phyloP scores from a whole-genome alignment of 1,140 invertebrate genomes.

The Lordiphosa clarofinis region DNA sequence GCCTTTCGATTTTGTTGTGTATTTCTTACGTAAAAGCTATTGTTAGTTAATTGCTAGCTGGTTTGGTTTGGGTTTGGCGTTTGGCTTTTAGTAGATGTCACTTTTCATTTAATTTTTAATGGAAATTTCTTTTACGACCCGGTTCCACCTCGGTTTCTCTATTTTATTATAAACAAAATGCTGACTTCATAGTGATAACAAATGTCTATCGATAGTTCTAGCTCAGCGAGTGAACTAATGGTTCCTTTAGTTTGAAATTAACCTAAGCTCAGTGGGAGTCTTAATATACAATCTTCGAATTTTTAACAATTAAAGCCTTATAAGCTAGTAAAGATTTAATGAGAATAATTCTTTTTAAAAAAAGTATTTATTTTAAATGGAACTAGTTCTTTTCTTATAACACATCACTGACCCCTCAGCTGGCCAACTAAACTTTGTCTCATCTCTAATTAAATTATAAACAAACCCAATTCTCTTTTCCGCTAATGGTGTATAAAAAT shows the following conservation, averaged over 20 bases:
- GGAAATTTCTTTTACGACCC: slow-evolving; percentile 2
- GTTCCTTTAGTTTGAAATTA: too few species aligned
- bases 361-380: too few species aligned
- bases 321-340: too few species aligned
- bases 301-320: too few species aligned
- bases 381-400: neutral
- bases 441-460: slow-evolving; percentile 25
- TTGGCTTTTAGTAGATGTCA: neutral
- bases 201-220: neutral
- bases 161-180: slow-evolving; percentile 14
- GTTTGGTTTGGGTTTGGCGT: neutral
- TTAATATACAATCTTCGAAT: too few species aligned
- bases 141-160: neutral
- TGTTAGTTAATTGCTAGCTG: slow-evolving; percentile 2
- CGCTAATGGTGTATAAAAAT: slow-evolving; percentile 39
- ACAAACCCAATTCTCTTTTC: slow-evolving; percentile 5
- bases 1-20: slow-evolving; percentile 1
- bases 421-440: too few species aligned
- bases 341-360: too few species aligned
- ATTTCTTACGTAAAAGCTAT: slow-evolving; percentile 12
- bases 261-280: too few species aligned
- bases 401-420: neutral
- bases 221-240: too few species aligned
- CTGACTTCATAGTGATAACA: neutral
- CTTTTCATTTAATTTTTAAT: slow-evolving; percentile 9